A percentile compares a stretch with the other conserved stretches of the same genome.
Evolutionary conservation across 2,113 vertebrate genomes (phyloP).

Genomic region (Xerus inauris): DNA sequence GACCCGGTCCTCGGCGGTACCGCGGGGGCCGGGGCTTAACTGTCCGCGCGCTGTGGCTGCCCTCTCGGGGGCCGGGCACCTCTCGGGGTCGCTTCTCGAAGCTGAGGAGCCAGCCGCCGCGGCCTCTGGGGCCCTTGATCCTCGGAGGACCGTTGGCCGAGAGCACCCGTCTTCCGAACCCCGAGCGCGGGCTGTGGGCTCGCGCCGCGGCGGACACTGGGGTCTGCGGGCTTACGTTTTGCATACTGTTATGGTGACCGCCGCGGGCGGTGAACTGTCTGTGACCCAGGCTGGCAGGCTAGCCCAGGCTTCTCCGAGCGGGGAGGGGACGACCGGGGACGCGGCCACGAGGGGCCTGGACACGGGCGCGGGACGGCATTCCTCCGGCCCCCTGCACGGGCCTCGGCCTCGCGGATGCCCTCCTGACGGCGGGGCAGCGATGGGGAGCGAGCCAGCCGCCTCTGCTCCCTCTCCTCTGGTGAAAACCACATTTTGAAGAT

Average conservation of each 20-base stretch:
- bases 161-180: not conserved
- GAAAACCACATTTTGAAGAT: conserved; percentile 64
- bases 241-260: conserved; percentile 28
- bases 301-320: not conserved
- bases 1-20: not conserved
- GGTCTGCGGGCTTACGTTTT: not conserved
- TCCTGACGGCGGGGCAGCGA: not conserved
- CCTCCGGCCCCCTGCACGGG: not conserved
- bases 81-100: not conserved
- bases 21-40: not conserved
- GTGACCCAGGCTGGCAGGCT: not conserved
- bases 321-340: not conserved
- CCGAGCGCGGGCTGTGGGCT: not conserved
- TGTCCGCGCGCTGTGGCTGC: not conserved
- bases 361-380: no score
- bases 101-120: not conserved
- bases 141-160: no score
- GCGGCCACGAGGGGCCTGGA: not conserved
- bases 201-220: not conserved
- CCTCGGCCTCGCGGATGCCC: not conserved
- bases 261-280: conserved; percentile 52
- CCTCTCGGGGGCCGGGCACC: not conserved
- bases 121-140: not conserved
- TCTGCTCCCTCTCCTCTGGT: not conserved
- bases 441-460: not conserved